Evolutionary conservation across 2,888 invertebrate genomes (phyloP).

Genomic region (Ophonus ardosiacus): DNA sequence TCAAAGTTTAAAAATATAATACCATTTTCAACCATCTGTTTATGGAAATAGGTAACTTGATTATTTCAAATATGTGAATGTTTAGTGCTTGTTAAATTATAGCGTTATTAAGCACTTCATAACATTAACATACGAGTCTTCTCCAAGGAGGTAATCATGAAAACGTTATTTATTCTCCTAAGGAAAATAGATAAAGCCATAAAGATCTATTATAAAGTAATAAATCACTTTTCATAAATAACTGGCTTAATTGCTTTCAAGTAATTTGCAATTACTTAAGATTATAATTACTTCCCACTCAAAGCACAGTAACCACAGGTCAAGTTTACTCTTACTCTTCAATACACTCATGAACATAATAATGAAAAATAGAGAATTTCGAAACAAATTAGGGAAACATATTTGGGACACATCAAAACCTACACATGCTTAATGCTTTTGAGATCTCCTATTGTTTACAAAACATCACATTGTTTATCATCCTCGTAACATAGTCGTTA

Average conservation of each 20-base stretch:
- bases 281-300: conserved; percentile 48
- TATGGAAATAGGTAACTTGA: neutral
- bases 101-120: neutral
- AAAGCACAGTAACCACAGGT: conserved; percentile 27
- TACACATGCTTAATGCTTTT: conserved; percentile 14
- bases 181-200: conserved; percentile 40
- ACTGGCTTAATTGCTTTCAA: conserved; percentile 42
- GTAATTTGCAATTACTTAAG: conserved; percentile 44
- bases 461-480: conserved; percentile 22
- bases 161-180: neutral
- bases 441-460: conserved; percentile 25
- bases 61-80: neutral
- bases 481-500: conserved; percentile 1
- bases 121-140: neutral
- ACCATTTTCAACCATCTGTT: no score
- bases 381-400: neutral
- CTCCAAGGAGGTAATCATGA: neutral
- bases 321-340: neutral
- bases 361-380: neutral
- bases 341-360: neutral
- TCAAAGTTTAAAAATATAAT: no score
- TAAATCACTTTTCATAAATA: conserved; percentile 50
- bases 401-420: conserved; percentile 3
- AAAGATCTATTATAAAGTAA: conserved; percentile 39
- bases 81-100: neutral